These are phyloP conservation scores for Drosophila ogumai DNA, from an alignment of 1,140 invertebrate species.

Conservation along the genomic window DNA sequence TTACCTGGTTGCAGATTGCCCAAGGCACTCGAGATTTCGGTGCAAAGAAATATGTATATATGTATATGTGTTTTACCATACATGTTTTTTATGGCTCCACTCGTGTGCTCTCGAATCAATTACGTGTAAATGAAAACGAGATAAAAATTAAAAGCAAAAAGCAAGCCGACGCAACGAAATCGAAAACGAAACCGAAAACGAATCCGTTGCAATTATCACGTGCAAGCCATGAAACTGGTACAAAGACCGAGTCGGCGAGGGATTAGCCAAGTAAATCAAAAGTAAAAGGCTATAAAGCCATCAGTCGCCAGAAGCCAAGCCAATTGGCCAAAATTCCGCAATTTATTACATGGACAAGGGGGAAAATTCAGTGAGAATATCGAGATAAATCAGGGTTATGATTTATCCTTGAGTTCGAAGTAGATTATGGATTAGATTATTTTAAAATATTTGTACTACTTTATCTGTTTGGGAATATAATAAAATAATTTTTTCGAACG, in stretches of 20 bases:
- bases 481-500: too few relatives aligned
- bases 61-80: too few relatives aligned
- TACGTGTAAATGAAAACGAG: constrained; percentile 51
- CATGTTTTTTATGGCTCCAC: constrained; percentile 3
- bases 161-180: constrained; percentile 17
- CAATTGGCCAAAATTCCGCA: constrained; percentile 5
- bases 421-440: background rate
- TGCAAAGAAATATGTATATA: constrained; percentile 14
- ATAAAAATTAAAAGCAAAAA: constrained; percentile 38
- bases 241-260: constrained; percentile 16
- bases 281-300: constrained; percentile 27
- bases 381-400: background rate
- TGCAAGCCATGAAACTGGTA: constrained; percentile 79
- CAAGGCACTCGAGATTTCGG: background rate
- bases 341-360: too few relatives aligned
- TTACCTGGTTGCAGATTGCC: constrained; percentile 2
- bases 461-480: background rate
- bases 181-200: constrained; percentile 30
- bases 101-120: constrained; percentile 17
- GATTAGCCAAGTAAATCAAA: constrained; percentile 31
- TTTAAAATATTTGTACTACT: background rate
- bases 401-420: too few relatives aligned
- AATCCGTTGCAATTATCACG: constrained; percentile 75
- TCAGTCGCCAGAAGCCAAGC: constrained; percentile 19
- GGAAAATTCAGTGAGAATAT: background rate